Conservation (phyloP, 2,797 vertebrate genomes). For the Vespertilio murinus region DNA sequence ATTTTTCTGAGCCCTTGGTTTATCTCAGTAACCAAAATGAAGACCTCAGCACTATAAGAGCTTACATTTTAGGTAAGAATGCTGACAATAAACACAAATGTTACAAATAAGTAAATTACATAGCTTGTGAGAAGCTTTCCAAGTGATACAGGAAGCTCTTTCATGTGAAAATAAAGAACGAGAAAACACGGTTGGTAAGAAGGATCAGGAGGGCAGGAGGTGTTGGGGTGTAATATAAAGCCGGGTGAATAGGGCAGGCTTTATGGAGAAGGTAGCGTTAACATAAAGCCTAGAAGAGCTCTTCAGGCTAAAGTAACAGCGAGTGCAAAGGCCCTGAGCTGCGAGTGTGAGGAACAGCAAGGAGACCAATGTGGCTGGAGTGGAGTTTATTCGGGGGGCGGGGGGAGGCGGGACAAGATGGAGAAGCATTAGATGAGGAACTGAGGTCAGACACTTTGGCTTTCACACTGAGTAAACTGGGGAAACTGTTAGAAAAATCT, state of each 20-base stretch:
- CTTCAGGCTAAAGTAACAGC: not conserved
- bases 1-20: constrained; percentile 3
- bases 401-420: too few relatives aligned
- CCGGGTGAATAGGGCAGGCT: not conserved
- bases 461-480: not conserved
- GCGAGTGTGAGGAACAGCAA: not conserved
- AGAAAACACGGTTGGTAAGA: not conserved
- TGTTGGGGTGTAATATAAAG: not conserved
- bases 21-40: constrained; percentile 1
- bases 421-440: not conserved
- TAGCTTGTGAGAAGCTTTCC: not conserved
- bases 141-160: not conserved
- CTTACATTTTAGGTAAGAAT: not conserved
- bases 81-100: not conserved
- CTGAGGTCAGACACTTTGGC: not conserved
- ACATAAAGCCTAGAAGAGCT: not conserved
- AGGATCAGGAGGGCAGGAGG: not conserved
- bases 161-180: not conserved
- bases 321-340: not conserved
- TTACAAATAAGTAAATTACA: not conserved
- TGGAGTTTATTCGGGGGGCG: not conserved
- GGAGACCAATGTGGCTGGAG: not conserved
- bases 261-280: not conserved
- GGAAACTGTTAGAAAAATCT: not conserved
- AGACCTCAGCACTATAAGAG: not conserved